phyloP scores from a whole-genome alignment of 2,113 vertebrate species.

The Brachypteracias leptosomus region DNA sequence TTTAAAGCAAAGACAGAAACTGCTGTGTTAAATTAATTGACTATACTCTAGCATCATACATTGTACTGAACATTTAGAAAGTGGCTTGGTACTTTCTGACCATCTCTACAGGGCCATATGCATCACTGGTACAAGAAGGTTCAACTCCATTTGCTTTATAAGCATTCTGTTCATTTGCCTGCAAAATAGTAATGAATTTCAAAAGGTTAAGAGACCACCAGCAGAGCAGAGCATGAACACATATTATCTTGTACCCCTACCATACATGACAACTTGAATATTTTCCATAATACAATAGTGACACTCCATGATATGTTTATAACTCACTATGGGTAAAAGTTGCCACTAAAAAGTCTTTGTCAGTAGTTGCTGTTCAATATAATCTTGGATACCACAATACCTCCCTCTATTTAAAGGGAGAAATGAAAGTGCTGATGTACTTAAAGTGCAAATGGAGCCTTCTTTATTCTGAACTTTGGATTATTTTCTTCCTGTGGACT shows the following conservation, averaged over 20 bases:
- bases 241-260: not conserved
- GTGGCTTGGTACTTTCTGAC: not conserved
- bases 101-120: not conserved
- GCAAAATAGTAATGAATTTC: not conserved
- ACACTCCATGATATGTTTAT: not conserved
- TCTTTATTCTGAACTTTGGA: not conserved
- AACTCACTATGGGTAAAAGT: not conserved
- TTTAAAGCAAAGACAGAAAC: not conserved
- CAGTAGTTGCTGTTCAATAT: not conserved
- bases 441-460: not conserved
- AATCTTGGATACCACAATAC: not conserved
- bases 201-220: not conserved
- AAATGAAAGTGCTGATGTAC: not conserved
- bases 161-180: not conserved
- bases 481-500: not conserved
- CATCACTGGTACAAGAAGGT: not conserved
- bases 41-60: not conserved
- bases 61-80: not conserved
- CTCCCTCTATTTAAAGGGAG: not conserved
- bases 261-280: not conserved
- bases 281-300: not conserved
- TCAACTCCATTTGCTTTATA: not conserved
- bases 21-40: not conserved
- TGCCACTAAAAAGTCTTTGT: not conserved
- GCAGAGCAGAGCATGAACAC: not conserved